phyloP scores from a whole-genome alignment of 2,888 invertebrate species.

The Pammene fasciana region DNA sequence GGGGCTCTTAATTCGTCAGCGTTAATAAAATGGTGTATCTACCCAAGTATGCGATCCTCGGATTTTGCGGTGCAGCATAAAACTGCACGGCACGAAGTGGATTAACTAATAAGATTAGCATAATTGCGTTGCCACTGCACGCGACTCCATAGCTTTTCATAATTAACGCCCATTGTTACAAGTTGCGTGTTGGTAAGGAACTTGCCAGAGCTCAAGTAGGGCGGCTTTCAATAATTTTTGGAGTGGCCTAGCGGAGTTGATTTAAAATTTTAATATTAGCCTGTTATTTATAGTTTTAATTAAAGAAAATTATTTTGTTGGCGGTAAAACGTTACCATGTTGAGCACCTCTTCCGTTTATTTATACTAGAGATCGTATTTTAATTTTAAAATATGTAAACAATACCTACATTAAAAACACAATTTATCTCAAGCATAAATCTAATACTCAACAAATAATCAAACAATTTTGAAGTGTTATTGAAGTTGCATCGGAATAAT shows the following conservation, averaged over 20 bases:
- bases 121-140: conserved; percentile 72
- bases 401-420: no score
- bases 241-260: not conserved
- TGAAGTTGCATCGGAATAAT: no score
- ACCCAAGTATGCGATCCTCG: not conserved
- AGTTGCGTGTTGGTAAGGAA: conserved; percentile 48
- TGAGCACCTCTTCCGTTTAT: no score
- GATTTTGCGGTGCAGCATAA: conserved; percentile 57
- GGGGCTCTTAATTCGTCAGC: no score
- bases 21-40: conserved; percentile 1
- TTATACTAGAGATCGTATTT: no score
- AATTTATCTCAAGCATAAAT: no score
- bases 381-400: no score
- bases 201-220: conserved; percentile 19
- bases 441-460: no score
- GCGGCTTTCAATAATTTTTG: conserved; percentile 2
- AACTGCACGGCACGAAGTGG: conserved; percentile 70
- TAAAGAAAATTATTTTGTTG: not conserved
- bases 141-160: conserved; percentile 74
- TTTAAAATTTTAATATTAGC: not conserved
- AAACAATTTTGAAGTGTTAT: no score
- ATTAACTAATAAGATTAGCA: conserved; percentile 81
- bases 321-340: not conserved
- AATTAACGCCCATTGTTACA: conserved; percentile 68
- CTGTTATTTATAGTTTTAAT: not conserved